These are phyloP conservation scores for Odobenus rosmarus DNA, from an alignment of 2,113 vertebrate genomes.

Conservation along the genomic window DNA sequence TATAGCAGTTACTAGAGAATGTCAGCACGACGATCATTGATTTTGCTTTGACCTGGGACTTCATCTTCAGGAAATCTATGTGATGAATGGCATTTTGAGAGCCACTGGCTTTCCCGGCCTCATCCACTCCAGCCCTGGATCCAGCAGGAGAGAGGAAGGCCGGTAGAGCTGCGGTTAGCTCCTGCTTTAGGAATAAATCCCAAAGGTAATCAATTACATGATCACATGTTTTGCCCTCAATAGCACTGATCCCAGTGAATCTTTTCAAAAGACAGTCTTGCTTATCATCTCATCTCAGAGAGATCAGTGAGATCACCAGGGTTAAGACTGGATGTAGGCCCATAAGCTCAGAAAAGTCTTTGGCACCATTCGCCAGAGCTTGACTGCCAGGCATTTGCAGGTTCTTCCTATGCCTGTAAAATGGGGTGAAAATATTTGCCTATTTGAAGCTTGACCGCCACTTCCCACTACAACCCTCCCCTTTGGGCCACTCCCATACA, in stretches of 20 bases:
- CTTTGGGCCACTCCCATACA: not conserved
- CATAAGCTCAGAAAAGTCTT: not conserved
- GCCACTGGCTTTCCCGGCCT: not conserved
- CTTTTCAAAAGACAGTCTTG: not conserved
- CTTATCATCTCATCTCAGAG: constrained; percentile 11
- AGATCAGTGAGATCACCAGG: not conserved
- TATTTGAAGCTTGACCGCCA: not conserved
- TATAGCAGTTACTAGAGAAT: not conserved
- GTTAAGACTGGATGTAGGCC: not conserved
- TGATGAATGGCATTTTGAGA: not conserved
- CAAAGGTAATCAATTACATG: not conserved
- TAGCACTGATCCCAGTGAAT: not conserved
- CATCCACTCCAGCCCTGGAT: not conserved
- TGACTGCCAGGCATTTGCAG: not conserved
- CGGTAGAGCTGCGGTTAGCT: not conserved
- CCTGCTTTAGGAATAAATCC: not conserved
- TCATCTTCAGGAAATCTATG: not conserved
- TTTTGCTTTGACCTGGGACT: not conserved
- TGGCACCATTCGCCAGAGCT: not conserved
- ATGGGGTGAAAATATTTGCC: not conserved
- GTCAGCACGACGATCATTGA: fast-evolving
- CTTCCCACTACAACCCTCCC: not conserved
- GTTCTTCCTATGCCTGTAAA: not conserved
- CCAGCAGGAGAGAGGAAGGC: not conserved
- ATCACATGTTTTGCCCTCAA: not conserved